Conservation (phyloP, 92 coral and sea anemone genomes). For the Phenganax marumi region DNA sequence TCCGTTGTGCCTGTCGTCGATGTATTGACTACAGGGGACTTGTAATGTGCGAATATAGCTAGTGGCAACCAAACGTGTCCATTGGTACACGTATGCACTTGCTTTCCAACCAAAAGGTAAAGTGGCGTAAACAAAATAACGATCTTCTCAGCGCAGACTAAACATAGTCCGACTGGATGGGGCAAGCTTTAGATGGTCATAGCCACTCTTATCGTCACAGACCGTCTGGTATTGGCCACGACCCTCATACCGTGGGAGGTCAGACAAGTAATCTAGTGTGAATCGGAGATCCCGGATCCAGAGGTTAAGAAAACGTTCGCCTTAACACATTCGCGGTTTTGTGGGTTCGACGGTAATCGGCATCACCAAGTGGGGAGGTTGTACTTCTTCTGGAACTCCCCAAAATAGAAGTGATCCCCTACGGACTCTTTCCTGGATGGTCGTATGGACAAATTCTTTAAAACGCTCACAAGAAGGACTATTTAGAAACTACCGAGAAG, state of each 20-base stretch:
- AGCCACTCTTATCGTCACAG: conserved; percentile 60
- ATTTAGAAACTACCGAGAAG: conserved; percentile 55
- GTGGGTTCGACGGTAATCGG: conserved; percentile 57
- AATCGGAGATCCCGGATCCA: conserved; percentile 18
- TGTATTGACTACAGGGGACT: conserved; percentile 55
- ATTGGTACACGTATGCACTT: conserved; percentile 60
- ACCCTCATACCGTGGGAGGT: conserved; percentile 63
- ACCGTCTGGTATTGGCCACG: conserved; percentile 62
- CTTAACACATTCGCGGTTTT: background rate
- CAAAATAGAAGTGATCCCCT: conserved; percentile 57
- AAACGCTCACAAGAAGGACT: conserved; percentile 46
- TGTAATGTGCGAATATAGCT: conserved; percentile 44
- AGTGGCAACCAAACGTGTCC: conserved; percentile 53
- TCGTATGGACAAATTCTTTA: conserved; percentile 52
- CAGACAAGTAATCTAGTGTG: conserved; percentile 51
- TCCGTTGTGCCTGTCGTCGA: background rate
- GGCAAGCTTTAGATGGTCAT: conserved; percentile 7
- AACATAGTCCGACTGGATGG: conserved; percentile 23
- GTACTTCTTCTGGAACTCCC: conserved; percentile 56
- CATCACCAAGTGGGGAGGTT: conserved; percentile 64
- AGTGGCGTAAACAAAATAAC: background rate
- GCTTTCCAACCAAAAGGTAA: conserved; percentile 73
- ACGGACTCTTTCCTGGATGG: conserved; percentile 56
- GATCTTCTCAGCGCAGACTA: background rate
- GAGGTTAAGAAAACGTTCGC: background rate